Percentiles rank a stretch among this genome's conserved stretches.
Evolutionary conservation across 2,888 invertebrate species (phyloP).

Genomic region (Sphaerophoria taeniata): DNA sequence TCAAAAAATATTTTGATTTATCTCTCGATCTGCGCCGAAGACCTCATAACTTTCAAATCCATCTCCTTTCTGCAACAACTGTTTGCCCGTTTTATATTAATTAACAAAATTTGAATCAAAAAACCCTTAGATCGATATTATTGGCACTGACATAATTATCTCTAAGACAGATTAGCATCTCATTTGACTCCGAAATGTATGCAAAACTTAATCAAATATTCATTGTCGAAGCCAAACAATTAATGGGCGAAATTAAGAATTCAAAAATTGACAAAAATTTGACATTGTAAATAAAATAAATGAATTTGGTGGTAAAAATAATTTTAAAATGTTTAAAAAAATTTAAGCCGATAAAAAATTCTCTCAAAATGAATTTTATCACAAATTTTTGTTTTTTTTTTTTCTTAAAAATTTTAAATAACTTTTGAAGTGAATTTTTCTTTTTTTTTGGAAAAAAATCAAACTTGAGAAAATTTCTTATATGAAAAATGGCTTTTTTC

Average conservation of each 20-base stretch:
- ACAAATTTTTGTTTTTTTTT: conserved; percentile 29
- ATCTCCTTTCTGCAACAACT: background rate
- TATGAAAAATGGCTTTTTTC: conserved; percentile 74
- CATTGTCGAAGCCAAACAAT: conserved; percentile 7
- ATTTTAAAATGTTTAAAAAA: conserved; percentile 80
- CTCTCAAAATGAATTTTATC: conserved; percentile 75
- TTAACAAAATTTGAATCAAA: conserved; percentile 20
- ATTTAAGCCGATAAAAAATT: conserved; percentile 78
- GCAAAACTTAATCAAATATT: conserved; percentile 17
- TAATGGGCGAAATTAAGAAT: background rate
- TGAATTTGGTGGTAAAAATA: conserved; percentile 66
- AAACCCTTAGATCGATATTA: conserved; percentile 4
- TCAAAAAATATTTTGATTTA: no score
- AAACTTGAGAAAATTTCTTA: conserved; percentile 76
- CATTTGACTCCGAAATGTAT: background rate
- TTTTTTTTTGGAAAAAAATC: conserved; percentile 60
- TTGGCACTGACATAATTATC: conserved; percentile 57
- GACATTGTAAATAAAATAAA: conserved; percentile 2
- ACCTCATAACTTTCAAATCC: background rate
- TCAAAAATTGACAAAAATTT: background rate
- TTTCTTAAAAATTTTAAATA: no score
- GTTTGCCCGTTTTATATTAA: background rate
- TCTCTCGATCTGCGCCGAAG: background rate
- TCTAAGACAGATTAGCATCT: conserved; percentile 14
- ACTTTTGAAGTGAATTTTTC: background rate